Percentiles rank a stretch among this genome's conserved stretches.
Conservation (phyloP, 2,797 vertebrate species). For the Onychomys torridus region DNA sequence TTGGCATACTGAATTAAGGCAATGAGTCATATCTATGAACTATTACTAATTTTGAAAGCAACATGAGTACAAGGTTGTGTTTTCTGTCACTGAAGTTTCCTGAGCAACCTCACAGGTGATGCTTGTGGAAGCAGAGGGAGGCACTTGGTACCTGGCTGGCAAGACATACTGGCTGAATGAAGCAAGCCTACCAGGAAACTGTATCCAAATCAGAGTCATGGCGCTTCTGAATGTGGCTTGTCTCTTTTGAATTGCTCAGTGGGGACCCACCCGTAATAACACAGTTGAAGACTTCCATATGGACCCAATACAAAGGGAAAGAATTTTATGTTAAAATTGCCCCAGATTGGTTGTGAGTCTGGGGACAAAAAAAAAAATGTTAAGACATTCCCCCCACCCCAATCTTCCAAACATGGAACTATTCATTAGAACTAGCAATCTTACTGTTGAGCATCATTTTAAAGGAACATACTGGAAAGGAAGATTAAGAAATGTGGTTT, state of each 20-base stretch:
- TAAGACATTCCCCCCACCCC: background rate
- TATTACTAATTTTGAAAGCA: slow-evolving; percentile 18
- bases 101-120: background rate
- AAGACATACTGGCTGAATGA: background rate
- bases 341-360: background rate
- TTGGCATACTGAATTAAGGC: background rate
- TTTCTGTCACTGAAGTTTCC: background rate
- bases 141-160: background rate
- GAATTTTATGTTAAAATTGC: slow-evolving; percentile 16
- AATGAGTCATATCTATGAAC: slow-evolving; percentile 2
- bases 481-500: slow-evolving; percentile 22
- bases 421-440: slow-evolving; percentile 21
- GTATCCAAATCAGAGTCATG: background rate
- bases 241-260: background rate
- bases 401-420: slow-evolving; percentile 48
- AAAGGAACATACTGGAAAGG: slow-evolving; percentile 26
- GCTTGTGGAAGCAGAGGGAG: background rate
- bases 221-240: background rate
- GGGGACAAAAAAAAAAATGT: slow-evolving; percentile 30
- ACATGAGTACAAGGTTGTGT: background rate
- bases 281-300: background rate
- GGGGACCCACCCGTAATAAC: background rate
- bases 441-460: slow-evolving; percentile 48
- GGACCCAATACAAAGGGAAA: background rate
- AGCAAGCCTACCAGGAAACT: too few relatives aligned